Evolutionary conservation across 2,888 invertebrate species (phyloP).

Genomic region (Limulus polyphemus): DNA sequence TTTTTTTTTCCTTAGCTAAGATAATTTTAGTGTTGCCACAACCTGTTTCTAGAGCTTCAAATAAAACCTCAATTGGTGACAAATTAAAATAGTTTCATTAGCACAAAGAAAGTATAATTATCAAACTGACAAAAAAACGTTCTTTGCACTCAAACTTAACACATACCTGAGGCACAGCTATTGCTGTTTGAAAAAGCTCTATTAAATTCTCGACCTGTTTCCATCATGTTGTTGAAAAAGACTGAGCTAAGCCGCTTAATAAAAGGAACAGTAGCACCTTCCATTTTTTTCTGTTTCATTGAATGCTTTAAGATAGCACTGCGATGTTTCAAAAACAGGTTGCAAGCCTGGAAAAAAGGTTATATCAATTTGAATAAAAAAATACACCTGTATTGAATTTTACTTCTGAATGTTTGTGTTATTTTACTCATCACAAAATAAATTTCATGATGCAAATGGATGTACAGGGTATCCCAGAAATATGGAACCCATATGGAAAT

Average conservation of each 20-base stretch:
- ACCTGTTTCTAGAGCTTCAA: too few species aligned
- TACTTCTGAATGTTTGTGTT: too few species aligned
- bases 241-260: conserved; percentile 67
- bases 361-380: too few species aligned
- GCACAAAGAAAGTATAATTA: too few species aligned
- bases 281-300: conserved; percentile 54
- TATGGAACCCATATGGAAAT: too few species aligned
- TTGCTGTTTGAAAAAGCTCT: conserved; percentile 50
- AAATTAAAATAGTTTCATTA: too few species aligned
- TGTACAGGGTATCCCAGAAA: too few species aligned
- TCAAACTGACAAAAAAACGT: too few species aligned
- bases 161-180: conserved; percentile 13
- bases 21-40: too few species aligned
- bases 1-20: too few species aligned
- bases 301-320: conserved; percentile 66
- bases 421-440: conserved; percentile 14
- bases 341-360: conserved; percentile 52
- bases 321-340: conserved; percentile 65
- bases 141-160: neutral
- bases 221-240: conserved; percentile 66
- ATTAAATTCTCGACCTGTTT: conserved; percentile 60
- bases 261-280: conserved; percentile 62
- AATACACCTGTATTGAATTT: too few species aligned
- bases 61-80: too few species aligned
- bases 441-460: conserved; percentile 6